phyloP scores from a whole-genome alignment of 2,888 invertebrate species.

The Lymantria dispar region DNA sequence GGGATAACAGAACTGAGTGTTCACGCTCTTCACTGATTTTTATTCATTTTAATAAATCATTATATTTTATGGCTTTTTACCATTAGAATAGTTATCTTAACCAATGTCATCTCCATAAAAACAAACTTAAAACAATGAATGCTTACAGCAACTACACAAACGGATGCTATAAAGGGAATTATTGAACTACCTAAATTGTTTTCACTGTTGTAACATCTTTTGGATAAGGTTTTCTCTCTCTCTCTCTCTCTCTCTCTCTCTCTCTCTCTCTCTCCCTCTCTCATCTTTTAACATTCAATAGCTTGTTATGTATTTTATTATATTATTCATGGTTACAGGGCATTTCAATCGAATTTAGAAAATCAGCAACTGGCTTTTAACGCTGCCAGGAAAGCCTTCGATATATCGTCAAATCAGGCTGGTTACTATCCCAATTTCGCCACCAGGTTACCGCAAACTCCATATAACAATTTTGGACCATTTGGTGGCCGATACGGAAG shows the following conservation, averaged over 20 bases:
- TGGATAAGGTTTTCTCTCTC: conserved; percentile 5
- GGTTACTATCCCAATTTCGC: conserved; percentile 55
- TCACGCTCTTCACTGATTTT: too few species aligned
- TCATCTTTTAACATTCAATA: not conserved
- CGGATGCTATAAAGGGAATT: too few species aligned
- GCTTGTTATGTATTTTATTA: conserved; percentile 27
- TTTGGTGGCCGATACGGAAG: not conserved
- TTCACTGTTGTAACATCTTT: not conserved
- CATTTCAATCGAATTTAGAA: conserved; percentile 54
- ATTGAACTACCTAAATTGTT: too few species aligned
- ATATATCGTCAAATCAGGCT: conserved; percentile 59
- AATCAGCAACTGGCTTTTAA: conserved; percentile 60
- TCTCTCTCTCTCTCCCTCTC: too few species aligned
- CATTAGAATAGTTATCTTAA: too few species aligned
- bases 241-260: too few species aligned
- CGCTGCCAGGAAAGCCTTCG: conserved; percentile 69
- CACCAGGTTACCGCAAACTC: conserved; percentile 47
- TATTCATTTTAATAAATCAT: too few species aligned
- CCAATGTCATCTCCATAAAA: too few species aligned
- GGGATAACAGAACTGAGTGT: too few species aligned
- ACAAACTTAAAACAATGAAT: too few species aligned
- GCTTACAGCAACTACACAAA: too few species aligned
- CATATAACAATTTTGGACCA: conserved; percentile 20
- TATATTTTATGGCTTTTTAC: too few species aligned
- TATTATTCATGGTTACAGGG: conserved; percentile 51